Conservation (phyloP, 2,113 vertebrate genomes). For the Oreamnos americanus region DNA sequence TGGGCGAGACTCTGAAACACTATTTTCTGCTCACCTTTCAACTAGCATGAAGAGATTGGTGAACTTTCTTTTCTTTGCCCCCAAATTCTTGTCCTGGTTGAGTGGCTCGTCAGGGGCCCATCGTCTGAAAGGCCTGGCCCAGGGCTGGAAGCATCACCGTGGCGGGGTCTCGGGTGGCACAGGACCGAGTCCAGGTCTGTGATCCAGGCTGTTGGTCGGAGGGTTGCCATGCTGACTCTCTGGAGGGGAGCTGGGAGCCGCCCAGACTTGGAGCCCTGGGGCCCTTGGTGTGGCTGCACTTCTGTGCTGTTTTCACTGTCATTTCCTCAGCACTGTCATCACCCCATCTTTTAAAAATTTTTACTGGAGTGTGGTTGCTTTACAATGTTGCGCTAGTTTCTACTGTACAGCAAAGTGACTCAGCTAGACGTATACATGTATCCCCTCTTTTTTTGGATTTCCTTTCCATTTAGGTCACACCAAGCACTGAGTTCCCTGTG, state of each 20-base stretch:
- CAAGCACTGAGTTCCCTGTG: not conserved
- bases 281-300: no score
- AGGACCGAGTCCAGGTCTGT: not conserved
- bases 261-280: not conserved
- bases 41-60: not conserved
- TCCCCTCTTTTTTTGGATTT: not conserved
- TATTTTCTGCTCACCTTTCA: not conserved
- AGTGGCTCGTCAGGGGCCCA: not conserved
- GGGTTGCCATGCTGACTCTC: not conserved
- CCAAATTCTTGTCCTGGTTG: not conserved
- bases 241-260: not conserved
- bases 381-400: not conserved
- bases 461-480: not conserved
- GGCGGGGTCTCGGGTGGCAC: not conserved
- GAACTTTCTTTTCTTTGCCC: not conserved
- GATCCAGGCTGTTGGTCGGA: accelerated
- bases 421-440: not conserved
- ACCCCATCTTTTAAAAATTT: not conserved
- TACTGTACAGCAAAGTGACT: not conserved
- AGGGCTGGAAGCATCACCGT: not conserved
- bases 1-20: not conserved
- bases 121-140: not conserved
- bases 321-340: not conserved
- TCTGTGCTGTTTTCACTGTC: not conserved
- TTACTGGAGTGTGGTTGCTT: not conserved